phyloP scores from a whole-genome alignment of 2,888 invertebrate species.

The Mesorhabditis belari region DNA sequence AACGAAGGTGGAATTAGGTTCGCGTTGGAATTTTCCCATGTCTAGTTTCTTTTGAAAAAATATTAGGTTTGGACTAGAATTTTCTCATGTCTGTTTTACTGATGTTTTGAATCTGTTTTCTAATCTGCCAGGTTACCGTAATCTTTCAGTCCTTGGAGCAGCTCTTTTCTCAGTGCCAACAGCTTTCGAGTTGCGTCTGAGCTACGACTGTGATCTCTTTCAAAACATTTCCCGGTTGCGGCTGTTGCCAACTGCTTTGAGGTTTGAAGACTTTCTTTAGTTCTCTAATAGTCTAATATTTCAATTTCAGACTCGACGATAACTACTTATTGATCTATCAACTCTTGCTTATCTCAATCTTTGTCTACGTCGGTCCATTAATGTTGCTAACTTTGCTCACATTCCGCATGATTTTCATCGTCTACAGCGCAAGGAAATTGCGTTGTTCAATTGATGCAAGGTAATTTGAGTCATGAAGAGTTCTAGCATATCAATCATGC shows the following conservation, averaged over 20 bases:
- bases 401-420: constrained; percentile 2
- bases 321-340: constrained; percentile 1
- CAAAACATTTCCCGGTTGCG: not conserved
- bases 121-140: too few species aligned
- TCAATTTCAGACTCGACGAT: not conserved
- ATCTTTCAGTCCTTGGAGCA: not conserved
- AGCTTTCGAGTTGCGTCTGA: constrained; percentile 2
- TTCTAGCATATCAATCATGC: not conserved
- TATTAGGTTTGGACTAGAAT: too few species aligned
- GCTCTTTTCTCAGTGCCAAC: constrained; percentile 1
- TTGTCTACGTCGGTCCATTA: constrained; percentile 2
- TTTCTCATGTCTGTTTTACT: too few species aligned
- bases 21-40: too few species aligned
- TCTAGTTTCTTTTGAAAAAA: too few species aligned
- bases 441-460: not conserved
- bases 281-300: not conserved
- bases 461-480: not conserved
- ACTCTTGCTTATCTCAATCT: not conserved
- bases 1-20: too few species aligned
- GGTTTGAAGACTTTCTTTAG: not conserved
- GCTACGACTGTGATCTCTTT: not conserved
- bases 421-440: constrained; percentile 1
- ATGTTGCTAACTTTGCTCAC: constrained; percentile 1
- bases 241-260: not conserved
- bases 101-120: too few species aligned